These are phyloP conservation scores for Drosophila leonis DNA, from an alignment of 2,888 invertebrate genomes.

Conservation along the genomic window DNA sequence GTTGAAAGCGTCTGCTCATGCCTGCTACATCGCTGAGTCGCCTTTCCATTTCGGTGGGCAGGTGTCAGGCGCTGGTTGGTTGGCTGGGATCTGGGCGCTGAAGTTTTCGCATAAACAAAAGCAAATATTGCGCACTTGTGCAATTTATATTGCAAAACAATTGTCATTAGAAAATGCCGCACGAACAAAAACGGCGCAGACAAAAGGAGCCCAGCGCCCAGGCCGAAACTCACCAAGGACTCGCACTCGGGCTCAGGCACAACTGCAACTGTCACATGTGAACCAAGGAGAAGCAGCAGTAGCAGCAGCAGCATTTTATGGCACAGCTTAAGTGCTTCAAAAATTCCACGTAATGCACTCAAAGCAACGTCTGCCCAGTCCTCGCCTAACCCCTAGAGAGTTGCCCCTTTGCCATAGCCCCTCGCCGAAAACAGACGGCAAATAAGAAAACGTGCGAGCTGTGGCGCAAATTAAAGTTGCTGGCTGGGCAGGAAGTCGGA, in stretches of 20 bases:
- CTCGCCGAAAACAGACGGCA: conserved; percentile 60
- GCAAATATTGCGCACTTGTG: conserved; percentile 84
- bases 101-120: conserved; percentile 80
- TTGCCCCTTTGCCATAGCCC: conserved; percentile 16
- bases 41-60: conserved; percentile 71
- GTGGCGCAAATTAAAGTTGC: conserved; percentile 78
- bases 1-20: conserved; percentile 61
- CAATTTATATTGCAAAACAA: conserved; percentile 84
- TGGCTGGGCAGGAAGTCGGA: conserved; percentile 49
- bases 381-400: conserved; percentile 35
- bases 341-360: conserved; percentile 84
- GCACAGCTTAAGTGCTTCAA: conserved; percentile 79
- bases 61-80: conserved; percentile 70
- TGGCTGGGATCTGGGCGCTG: conserved; percentile 35
- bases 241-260: conserved; percentile 39
- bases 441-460: conserved; percentile 81
- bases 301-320: conserved; percentile 79
- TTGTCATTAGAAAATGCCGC: conserved; percentile 83
- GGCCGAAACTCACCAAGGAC: conserved; percentile 61
- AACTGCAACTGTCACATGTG: conserved; percentile 71
- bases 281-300: conserved; percentile 42
- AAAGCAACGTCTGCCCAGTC: conserved; percentile 76
- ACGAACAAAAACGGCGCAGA: conserved; percentile 80
- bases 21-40: conserved; percentile 49
- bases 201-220: conserved; percentile 58